Percentiles rank a stretch among this genome's conserved stretches.
These are phyloP conservation scores for Plagodis pulveraria DNA, from an alignment of 2,888 invertebrate species.

Conservation along the genomic window DNA sequence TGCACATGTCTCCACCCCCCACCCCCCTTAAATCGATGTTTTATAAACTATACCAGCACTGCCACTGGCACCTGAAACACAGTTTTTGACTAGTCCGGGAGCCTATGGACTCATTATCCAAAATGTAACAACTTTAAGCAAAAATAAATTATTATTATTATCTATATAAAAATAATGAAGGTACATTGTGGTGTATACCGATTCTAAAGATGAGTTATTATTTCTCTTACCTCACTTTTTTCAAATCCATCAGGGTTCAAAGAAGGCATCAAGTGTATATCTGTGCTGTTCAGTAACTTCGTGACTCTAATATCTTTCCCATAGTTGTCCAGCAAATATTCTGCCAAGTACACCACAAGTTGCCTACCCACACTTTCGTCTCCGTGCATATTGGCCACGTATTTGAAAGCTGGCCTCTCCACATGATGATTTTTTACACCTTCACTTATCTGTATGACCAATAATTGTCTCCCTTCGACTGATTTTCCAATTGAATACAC, in stretches of 20 bases:
- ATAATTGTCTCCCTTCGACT: conserved; percentile 91
- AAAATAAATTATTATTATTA: too few species aligned
- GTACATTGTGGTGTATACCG: too few species aligned
- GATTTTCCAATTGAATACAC: conserved; percentile 93
- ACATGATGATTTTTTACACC: conserved; percentile 84
- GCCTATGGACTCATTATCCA: too few species aligned
- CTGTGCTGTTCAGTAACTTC: conserved; percentile 92
- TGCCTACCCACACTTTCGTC: conserved; percentile 96
- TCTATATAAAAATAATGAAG: too few species aligned
- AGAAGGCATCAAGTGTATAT: conserved; percentile 98
- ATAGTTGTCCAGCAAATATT: conserved; percentile 92
- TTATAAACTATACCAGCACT: too few species aligned
- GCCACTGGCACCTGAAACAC: too few species aligned
- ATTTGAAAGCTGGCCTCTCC: conserved; percentile 95
- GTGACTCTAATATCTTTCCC: conserved; percentile 89
- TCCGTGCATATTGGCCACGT: conserved; percentile 98
- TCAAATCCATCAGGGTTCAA: conserved; percentile 99
- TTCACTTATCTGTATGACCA: conserved; percentile 92
- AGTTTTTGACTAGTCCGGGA: too few species aligned
- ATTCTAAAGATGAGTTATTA: too few species aligned
- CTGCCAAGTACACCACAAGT: conserved; percentile 92
- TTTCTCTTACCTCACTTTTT: conserved; percentile 87
- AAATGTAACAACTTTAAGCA: too few species aligned
- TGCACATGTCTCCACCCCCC: too few species aligned
- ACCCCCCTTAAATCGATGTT: too few species aligned